Percentiles rank a stretch among this genome's conserved stretches.
These are phyloP conservation scores for Netelia fuscicornis DNA, from an alignment of 2,888 invertebrate genomes.

Conservation along the genomic window DNA sequence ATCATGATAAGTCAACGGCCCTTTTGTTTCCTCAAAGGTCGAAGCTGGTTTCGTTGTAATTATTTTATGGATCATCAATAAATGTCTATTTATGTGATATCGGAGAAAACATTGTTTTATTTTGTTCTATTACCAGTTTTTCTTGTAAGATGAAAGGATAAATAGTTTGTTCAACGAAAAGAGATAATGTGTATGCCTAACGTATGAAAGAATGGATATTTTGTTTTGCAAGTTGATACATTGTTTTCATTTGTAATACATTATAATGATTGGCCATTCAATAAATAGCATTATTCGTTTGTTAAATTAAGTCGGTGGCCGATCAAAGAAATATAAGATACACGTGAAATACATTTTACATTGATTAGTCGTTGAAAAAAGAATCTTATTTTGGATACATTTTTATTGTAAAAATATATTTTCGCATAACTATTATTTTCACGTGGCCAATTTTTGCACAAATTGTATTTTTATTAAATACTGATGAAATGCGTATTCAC, in stretches of 20 bases:
- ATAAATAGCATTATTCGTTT: no score
- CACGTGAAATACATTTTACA: no score
- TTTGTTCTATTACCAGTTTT: no score
- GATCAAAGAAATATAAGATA: no score
- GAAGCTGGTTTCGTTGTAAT: conserved; percentile 70
- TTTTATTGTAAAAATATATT: no score
- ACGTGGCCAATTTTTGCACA: conserved; percentile 2
- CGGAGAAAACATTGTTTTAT: conserved; percentile 31
- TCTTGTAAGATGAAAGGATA: not conserved
- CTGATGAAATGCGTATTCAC: conserved; percentile 63
- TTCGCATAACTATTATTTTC: not conserved
- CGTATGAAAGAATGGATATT: not conserved
- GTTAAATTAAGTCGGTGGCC: no score
- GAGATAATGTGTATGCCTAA: not conserved
- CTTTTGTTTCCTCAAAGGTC: conserved; percentile 66
- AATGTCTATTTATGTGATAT: conserved; percentile 75
- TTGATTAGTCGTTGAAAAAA: no score
- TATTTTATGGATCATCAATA: conserved; percentile 74
- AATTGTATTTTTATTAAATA: conserved; percentile 60
- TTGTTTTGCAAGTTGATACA: no score
- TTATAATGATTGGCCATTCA: no score
- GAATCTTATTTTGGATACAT: no score
- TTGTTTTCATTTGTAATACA: not conserved
- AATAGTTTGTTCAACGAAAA: not conserved
- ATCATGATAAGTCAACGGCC: conserved; percentile 31